These are phyloP conservation scores for Empis livida DNA, from an alignment of 2,888 invertebrate species.

Conservation along the genomic window DNA sequence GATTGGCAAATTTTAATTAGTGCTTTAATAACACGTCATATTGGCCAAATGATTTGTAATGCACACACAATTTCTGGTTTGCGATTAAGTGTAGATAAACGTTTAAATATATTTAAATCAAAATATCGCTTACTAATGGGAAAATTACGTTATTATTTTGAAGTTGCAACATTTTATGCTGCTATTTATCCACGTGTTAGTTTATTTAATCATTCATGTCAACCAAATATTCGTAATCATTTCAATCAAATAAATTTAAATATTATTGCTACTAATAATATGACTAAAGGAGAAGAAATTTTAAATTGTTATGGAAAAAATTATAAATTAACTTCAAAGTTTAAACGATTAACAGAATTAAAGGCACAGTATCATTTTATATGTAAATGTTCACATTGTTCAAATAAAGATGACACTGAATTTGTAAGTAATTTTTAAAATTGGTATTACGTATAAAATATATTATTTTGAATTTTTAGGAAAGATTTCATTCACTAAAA, in stretches of 20 bases:
- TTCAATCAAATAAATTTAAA: conserved; percentile 56
- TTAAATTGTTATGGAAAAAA: conserved; percentile 76
- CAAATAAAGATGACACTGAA: background rate
- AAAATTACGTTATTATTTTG: conserved; percentile 9
- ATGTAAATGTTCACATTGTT: conserved; percentile 62
- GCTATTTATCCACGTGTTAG: conserved; percentile 75
- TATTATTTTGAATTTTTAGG: background rate
- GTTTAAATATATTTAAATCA: conserved; percentile 4
- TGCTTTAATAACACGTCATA: conserved; percentile 54
- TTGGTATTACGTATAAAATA: background rate
- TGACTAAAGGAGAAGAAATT: conserved; percentile 54
- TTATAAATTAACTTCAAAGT: conserved; percentile 46
- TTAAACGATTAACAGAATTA: conserved; percentile 47
- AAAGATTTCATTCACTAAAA: background rate
- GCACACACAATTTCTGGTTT: conserved; percentile 45
- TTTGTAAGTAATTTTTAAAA: conserved; percentile 3
- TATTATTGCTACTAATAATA: conserved; percentile 52
- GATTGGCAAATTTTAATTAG: conserved; percentile 40
- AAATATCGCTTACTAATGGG: conserved; percentile 6
- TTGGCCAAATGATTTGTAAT: conserved; percentile 62
- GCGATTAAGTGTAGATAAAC: background rate
- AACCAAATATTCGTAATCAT: conserved; percentile 64
- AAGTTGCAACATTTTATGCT: conserved; percentile 47
- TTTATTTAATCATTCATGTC: conserved; percentile 86
- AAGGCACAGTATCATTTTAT: conserved; percentile 60